These are phyloP conservation scores for Apis mellifera DNA, from an alignment of 1,140 invertebrate species.

Conservation along the genomic window DNA sequence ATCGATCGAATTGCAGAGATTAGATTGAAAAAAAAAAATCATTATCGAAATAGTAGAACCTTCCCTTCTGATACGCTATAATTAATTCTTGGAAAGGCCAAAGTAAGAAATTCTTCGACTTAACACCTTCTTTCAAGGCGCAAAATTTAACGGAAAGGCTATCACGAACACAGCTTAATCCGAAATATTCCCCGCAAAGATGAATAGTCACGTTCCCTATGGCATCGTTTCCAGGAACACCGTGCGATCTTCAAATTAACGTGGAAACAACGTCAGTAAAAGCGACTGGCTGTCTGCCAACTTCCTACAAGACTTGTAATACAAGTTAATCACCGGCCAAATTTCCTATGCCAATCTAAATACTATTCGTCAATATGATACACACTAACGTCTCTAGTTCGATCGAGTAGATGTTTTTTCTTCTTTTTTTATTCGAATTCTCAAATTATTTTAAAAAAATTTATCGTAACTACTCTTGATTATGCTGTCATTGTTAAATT, in stretches of 20 bases:
- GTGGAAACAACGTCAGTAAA: neutral
- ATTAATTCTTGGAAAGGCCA: neutral
- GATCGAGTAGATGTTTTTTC: neutral
- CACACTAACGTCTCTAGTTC: neutral
- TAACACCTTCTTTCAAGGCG: neutral
- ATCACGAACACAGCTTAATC: neutral
- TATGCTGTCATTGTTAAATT: too few relatives aligned
- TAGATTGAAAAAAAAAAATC: too few relatives aligned
- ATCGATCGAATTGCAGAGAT: too few relatives aligned
- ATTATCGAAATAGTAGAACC: too few relatives aligned
- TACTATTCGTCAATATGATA: neutral
- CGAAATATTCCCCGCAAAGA: neutral
- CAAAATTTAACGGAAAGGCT: neutral
- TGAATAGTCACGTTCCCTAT: neutral
- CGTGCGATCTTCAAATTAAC: slow-evolving; percentile 20
- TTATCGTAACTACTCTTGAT: too few relatives aligned
- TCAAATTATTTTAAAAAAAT: too few relatives aligned
- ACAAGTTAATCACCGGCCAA: slow-evolving; percentile 45
- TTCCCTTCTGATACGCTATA: too few relatives aligned
- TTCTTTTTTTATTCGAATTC: too few relatives aligned
- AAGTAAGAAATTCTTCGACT: neutral
- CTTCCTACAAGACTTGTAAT: neutral
- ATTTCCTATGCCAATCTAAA: slow-evolving; percentile 30
- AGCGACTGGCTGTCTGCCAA: slow-evolving; percentile 13
- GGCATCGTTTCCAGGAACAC: neutral